Percentiles rank a stretch among this genome's conserved stretches.
Evolutionary conservation across 2,888 invertebrate genomes (phyloP).

Genomic region (Lagria hirta): DNA sequence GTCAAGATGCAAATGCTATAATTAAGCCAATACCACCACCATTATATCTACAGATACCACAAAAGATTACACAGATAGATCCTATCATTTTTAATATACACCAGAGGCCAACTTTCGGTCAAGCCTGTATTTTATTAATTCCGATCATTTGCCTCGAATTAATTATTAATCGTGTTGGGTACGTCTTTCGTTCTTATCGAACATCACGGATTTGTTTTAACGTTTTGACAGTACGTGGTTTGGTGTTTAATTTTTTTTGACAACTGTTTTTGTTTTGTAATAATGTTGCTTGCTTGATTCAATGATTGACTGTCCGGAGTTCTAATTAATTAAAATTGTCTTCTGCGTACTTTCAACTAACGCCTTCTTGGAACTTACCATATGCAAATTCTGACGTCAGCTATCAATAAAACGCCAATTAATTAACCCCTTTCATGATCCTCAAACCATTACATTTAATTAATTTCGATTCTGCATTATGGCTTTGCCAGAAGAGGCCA

Average conservation of each 20-base stretch:
- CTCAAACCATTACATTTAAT: too few relatives aligned
- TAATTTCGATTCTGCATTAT: too few relatives aligned
- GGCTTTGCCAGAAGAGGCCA: too few relatives aligned
- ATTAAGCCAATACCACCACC: slow-evolving; percentile 21
- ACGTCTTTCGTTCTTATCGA: slow-evolving; percentile 34
- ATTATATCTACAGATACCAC: slow-evolving; percentile 9
- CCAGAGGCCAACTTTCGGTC: background rate
- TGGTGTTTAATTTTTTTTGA: slow-evolving; percentile 40
- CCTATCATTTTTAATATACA: background rate
- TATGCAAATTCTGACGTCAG: background rate
- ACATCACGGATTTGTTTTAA: slow-evolving; percentile 31
- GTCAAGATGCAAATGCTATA: slow-evolving; percentile 24
- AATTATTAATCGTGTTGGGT: slow-evolving; percentile 41
- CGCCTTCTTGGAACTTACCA: slow-evolving; percentile 2
- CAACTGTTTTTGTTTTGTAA: too few relatives aligned
- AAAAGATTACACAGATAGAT: slow-evolving; percentile 18
- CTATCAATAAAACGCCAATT: slow-evolving; percentile 3
- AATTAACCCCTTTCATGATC: too few relatives aligned
- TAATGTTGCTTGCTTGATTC: slow-evolving; percentile 1
- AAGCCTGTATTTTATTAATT: slow-evolving; percentile 31
- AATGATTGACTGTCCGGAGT: slow-evolving; percentile 1
- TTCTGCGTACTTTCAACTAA: background rate
- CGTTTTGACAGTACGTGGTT: slow-evolving; percentile 37
- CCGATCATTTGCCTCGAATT: slow-evolving; percentile 38
- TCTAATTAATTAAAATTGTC: background rate